Base-by-base conservation (phyloP, 92 coral and sea anemone species). In the Parazoanthus darwini region DNA sequence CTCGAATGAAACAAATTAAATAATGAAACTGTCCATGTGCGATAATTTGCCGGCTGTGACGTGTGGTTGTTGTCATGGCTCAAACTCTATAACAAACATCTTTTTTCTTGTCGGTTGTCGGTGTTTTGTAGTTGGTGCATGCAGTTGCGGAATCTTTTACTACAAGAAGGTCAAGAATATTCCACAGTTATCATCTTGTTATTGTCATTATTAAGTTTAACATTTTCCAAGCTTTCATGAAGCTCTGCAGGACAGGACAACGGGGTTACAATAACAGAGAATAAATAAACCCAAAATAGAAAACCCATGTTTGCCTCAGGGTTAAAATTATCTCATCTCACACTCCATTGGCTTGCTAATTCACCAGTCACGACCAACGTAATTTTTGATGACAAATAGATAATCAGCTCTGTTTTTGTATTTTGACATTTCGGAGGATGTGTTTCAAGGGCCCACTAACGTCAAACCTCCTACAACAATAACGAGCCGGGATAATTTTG, bases 361-460 rank as follows among this genome's bases (percentile, higher is more conserved):
- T 71, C 68, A 67, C 78, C 70, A 70, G 37, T 84, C 79, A 84
- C 16, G 48, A 82, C 66, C 63, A 70, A 84, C 87, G 87, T 84
- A 71, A 84, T 84, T 20, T 48, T 46, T 48, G 87, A 74, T 84
- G 78, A 84, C 78, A 84, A 48, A 84, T 71, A 84, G 87, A 84
- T 84, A 71, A 70, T 80, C 51, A 48, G 85, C 15, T 80, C 71
- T 58, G 72, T 71, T 51, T 25, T 48, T 29, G 18, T 84, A 5
- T 84, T 70, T 20, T 84, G 87, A 84, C 87, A 74, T 46, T n/a
- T 84, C 9, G 44, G 87, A 71, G 87, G 87, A 84, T 84, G 77
- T 46, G 66, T 68, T 82, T 84, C 78, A 75, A 84, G 87, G 39
- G 33, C 46, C 29, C 72, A 66, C 87, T 46, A 74, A 84, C 87